A percentile compares a stretch with the other conserved stretches of the same genome.
phyloP scores from a whole-genome alignment of 2,113 vertebrate species.

The Donacobius atricapilla region DNA sequence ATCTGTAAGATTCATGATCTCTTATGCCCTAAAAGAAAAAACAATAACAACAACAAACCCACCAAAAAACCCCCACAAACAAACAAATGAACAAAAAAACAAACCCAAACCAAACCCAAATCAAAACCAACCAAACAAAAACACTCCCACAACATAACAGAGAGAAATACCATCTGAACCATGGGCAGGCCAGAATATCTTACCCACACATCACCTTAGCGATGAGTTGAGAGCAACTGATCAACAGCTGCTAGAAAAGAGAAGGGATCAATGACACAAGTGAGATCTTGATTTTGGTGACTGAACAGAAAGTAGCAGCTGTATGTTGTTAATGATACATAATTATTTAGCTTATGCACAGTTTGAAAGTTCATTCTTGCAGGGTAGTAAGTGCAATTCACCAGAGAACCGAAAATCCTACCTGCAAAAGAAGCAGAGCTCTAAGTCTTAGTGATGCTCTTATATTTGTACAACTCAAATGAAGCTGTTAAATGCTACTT shows the following conservation, averaged over 20 bases:
- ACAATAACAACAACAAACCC: not conserved
- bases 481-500: not conserved
- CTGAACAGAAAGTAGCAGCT: not conserved
- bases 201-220: not conserved
- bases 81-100: not conserved
- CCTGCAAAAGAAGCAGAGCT: not conserved
- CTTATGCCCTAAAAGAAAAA: not conserved
- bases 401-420: not conserved
- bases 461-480: not conserved
- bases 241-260: not conserved
- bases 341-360: not conserved
- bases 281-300: not conserved
- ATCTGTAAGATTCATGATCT: not conserved
- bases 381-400: not conserved
- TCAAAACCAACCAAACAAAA: not conserved
- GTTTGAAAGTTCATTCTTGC: not conserved
- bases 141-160: not conserved
- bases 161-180: not conserved
- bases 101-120: not conserved
- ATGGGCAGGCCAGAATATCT: not conserved
- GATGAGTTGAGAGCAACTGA: not conserved
- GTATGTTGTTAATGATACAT: not conserved
- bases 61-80: not conserved
- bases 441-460: not conserved
- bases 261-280: not conserved